Conservation (phyloP, 2,888 invertebrate genomes). For the Oscheius myriophilus region DNA sequence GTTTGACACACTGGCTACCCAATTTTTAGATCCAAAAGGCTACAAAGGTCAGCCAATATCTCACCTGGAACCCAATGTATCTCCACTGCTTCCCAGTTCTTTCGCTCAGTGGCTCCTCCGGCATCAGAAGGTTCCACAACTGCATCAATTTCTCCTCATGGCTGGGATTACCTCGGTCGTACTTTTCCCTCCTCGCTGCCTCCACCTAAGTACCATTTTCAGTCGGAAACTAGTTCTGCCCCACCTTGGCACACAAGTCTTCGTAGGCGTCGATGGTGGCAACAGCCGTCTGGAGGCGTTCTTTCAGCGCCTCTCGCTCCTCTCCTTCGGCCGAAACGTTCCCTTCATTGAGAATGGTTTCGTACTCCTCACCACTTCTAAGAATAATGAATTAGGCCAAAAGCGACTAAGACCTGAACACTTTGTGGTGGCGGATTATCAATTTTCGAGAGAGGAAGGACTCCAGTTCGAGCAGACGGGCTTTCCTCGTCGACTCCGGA, state of each 20-base stretch:
- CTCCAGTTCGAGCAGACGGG: constrained; percentile 20
- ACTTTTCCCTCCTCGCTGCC: constrained; percentile 35
- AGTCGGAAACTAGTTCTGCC: background rate
- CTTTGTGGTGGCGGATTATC: background rate
- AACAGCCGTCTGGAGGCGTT: constrained; percentile 7
- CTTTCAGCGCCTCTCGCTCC: constrained; percentile 17
- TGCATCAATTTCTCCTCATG: constrained; percentile 60
- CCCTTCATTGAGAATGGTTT: constrained; percentile 4
- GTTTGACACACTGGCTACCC: too few relatives aligned
- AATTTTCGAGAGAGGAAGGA: constrained; percentile 10
- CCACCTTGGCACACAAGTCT: constrained; percentile 11
- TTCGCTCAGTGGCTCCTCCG: constrained; percentile 79
- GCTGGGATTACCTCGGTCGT: constrained; percentile 37
- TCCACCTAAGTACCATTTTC: constrained; percentile 43
- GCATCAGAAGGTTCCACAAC: constrained; percentile 85
- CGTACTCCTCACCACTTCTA: constrained; percentile 15
- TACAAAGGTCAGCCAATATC: background rate
- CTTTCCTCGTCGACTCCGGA: background rate
- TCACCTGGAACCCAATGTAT: constrained; percentile 83
- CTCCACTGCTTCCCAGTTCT: constrained; percentile 92
- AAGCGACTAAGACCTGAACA: constrained; percentile 3
- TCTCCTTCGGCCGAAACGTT: constrained; percentile 13
- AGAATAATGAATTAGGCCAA: background rate
- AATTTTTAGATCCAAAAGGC: too few relatives aligned
- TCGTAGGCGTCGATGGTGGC: constrained; percentile 20